A percentile compares a stretch with the other conserved stretches of the same genome.
These are phyloP conservation scores for Axea sp. DNA, from an alignment of 2,888 invertebrate genomes.

Conservation along the genomic window DNA sequence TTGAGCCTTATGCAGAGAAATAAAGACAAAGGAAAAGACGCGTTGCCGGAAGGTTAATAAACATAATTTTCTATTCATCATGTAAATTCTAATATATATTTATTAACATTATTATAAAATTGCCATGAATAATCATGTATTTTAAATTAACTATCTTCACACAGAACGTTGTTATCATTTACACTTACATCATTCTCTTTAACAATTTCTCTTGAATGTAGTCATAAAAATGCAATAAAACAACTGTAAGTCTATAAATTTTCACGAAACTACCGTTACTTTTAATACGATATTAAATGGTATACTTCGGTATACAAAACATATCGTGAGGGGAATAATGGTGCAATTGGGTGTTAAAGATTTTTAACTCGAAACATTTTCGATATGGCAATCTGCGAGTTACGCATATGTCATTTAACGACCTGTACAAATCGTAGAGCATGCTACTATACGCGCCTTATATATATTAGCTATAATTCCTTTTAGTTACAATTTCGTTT, in stretches of 20 bases:
- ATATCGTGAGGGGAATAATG: slow-evolving; percentile 23
- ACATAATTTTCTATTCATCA: too few species aligned
- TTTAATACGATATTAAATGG: slow-evolving; percentile 39
- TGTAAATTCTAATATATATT: too few species aligned
- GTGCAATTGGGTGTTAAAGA: slow-evolving; percentile 22
- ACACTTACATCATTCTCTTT: background rate
- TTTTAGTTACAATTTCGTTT: slow-evolving; percentile 1
- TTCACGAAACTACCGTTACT: slow-evolving; percentile 29
- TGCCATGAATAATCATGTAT: too few species aligned
- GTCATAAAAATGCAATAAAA: slow-evolving; percentile 39
- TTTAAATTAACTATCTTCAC: background rate
- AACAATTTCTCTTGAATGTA: slow-evolving; percentile 16
- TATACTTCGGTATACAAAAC: slow-evolving; percentile 39
- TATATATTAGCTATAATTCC: slow-evolving; percentile 38
- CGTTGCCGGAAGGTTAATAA: too few species aligned
- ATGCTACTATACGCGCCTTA: slow-evolving; percentile 34
- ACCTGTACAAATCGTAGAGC: slow-evolving; percentile 33
- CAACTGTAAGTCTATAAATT: slow-evolving; percentile 45
- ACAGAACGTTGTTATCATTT: too few species aligned
- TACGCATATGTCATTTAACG: slow-evolving; percentile 45
- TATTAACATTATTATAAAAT: too few species aligned
- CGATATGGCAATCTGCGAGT: slow-evolving; percentile 37
- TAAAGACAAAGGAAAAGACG: too few species aligned
- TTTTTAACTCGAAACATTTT: slow-evolving; percentile 22
- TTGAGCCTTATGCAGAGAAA: too few species aligned